Conservation (phyloP, 2,797 vertebrate genomes). For the Morus bassanus region DNA sequence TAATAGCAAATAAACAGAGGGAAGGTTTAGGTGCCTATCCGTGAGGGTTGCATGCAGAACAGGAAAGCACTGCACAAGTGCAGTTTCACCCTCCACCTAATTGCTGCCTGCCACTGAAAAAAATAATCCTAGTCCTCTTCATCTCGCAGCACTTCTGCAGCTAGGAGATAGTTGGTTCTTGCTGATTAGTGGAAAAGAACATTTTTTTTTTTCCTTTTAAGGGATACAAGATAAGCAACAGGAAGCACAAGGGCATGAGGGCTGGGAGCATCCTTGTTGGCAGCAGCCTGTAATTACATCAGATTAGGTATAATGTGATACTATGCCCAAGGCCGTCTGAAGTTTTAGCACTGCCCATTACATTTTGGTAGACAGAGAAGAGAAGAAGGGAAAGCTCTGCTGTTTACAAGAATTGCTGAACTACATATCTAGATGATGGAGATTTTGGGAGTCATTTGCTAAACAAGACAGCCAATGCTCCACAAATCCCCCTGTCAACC, state of each 20-base stretch:
- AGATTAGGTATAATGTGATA: slow-evolving; percentile 39
- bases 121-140: neutral
- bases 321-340: neutral
- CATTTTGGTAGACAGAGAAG: neutral
- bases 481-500: neutral
- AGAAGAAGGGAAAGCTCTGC: neutral
- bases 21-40: neutral
- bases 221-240: slow-evolving; percentile 23
- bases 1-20: neutral
- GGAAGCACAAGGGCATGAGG: neutral
- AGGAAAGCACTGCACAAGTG: neutral
- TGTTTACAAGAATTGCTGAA: neutral
- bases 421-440: neutral
- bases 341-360: neutral
- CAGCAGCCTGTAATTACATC: slow-evolving; percentile 14
- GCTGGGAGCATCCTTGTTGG: neutral
- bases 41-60: fast-evolving
- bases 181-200: neutral
- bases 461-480: neutral
- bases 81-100: neutral
- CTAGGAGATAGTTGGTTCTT: slow-evolving; percentile 24
- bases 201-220: neutral
- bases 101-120: neutral
- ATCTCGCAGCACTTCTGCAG: slow-evolving; percentile 3
- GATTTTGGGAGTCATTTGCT: neutral